A percentile compares a stretch with the other conserved stretches of the same genome.
Conservation (phyloP, 30 jellyfish, hydroid and myxozoan genomes). For the Clytia hemisphaerica region DNA sequence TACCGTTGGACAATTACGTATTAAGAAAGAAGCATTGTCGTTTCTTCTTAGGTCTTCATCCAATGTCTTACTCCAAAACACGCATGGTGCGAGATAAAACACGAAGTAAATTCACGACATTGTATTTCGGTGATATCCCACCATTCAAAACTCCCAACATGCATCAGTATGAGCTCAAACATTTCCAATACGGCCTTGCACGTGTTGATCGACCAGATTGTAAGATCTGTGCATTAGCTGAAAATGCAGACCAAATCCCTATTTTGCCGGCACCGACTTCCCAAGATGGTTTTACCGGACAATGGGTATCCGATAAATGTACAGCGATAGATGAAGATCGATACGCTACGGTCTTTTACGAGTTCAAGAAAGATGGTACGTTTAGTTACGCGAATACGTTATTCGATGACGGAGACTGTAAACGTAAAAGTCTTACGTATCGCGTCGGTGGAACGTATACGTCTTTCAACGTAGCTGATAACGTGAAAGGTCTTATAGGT, state of each 20-base stretch:
- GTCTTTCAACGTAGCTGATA: not conserved
- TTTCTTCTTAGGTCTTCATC: constrained; percentile 16
- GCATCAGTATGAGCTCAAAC: not conserved
- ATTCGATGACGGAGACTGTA: not conserved
- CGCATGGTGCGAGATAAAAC: constrained; percentile 22
- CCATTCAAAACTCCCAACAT: not conserved
- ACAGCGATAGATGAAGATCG: constrained; percentile 2
- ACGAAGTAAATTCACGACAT: not conserved
- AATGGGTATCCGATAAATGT: constrained; percentile 16
- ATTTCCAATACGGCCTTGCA: constrained; percentile 20
- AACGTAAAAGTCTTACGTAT: not conserved
- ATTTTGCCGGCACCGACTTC: constrained; percentile 4
- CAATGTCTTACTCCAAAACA: constrained; percentile 3
- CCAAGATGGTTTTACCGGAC: constrained; percentile 4
- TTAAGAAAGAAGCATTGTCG: constrained; percentile 11
- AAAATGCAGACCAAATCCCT: not conserved
- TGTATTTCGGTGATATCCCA: constrained; percentile 24
- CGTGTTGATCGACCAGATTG: constrained; percentile 19
- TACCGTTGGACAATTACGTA: not conserved
- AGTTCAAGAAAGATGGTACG: not conserved
- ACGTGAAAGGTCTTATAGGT: not conserved
- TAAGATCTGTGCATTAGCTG: not conserved
- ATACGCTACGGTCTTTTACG: constrained; percentile 2
- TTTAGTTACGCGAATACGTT: not conserved
- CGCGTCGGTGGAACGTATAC: not conserved